Percentiles rank a stretch among this genome's conserved stretches.
Evolutionary conservation across 2,113 vertebrate genomes (phyloP).

Genomic region (Pseudorectes ferrugineus): DNA sequence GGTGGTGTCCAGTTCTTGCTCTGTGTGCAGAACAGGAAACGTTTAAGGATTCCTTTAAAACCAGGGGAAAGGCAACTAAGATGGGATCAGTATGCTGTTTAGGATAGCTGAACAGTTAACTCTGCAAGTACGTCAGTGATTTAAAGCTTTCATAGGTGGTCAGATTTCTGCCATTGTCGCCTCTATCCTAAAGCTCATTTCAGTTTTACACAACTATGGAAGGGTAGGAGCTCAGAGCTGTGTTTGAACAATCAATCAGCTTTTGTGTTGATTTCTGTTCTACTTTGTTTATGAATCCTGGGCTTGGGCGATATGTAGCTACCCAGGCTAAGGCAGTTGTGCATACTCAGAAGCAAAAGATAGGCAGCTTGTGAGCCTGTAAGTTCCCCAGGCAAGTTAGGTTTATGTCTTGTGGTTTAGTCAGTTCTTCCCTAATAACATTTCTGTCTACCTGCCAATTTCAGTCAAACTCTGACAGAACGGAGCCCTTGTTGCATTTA

Average conservation of each 20-base stretch:
- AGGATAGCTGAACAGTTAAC: neutral
- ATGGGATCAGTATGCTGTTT: neutral
- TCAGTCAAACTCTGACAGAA: neutral
- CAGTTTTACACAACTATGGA: neutral
- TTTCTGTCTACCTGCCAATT: neutral
- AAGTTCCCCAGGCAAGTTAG: neutral
- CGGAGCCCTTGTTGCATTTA: neutral
- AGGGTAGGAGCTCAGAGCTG: neutral
- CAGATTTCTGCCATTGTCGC: neutral
- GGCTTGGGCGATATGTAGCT: rapidly evolving
- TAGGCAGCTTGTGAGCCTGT: neutral
- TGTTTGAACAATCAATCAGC: neutral
- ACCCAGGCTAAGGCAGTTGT: neutral
- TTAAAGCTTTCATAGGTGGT: neutral
- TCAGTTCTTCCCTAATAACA: neutral
- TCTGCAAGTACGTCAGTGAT: neutral
- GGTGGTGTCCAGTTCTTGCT: neutral
- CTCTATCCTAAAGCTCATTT: neutral
- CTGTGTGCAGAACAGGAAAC: neutral
- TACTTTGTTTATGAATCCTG: neutral
- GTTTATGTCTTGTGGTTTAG: neutral
- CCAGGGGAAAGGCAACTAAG: neutral
- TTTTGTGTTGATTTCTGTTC: neutral
- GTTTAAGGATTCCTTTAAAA: neutral
- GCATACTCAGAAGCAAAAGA: neutral